A percentile compares a stretch with the other conserved stretches of the same genome.
Evolutionary conservation across 2,888 invertebrate species (phyloP).

Genomic region (Dasypolia templi): DNA sequence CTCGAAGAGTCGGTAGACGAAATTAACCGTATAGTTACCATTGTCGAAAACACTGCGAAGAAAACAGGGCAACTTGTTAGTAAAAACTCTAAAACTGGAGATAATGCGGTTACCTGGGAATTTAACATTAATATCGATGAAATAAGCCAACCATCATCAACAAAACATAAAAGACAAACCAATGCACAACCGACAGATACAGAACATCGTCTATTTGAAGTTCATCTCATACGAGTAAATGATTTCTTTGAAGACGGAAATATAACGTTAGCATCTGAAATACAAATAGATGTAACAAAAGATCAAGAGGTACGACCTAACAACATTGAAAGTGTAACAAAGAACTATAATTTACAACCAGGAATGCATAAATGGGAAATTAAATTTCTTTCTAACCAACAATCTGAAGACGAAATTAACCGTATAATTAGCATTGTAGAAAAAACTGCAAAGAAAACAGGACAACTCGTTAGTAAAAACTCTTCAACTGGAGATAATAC

Average conservation of each 20-base stretch:
- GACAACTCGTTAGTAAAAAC: background rate
- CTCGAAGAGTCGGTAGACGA: too few species aligned
- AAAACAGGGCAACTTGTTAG: too few species aligned
- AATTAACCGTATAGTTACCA: too few species aligned
- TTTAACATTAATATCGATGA: too few species aligned
- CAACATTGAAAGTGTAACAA: background rate
- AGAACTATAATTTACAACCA: background rate
- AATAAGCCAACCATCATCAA: too few species aligned
- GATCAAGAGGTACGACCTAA: background rate
- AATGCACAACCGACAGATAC: too few species aligned
- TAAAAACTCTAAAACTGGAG: too few species aligned
- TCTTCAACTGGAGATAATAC: background rate
- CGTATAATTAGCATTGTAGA: background rate
- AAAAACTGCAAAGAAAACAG: constrained; percentile 4
- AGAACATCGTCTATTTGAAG: too few species aligned
- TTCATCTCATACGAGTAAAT: background rate
- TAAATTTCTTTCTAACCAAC: background rate
- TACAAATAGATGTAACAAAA: constrained; percentile 13
- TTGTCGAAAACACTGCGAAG: too few species aligned
- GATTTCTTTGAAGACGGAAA: background rate
- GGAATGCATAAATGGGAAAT: constrained; percentile 33
- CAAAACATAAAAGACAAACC: too few species aligned
- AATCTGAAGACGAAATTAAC: background rate
- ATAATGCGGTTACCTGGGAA: too few species aligned
- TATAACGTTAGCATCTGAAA: background rate